Conservation (phyloP, 2,888 invertebrate species). For the Resseliella maxima region DNA sequence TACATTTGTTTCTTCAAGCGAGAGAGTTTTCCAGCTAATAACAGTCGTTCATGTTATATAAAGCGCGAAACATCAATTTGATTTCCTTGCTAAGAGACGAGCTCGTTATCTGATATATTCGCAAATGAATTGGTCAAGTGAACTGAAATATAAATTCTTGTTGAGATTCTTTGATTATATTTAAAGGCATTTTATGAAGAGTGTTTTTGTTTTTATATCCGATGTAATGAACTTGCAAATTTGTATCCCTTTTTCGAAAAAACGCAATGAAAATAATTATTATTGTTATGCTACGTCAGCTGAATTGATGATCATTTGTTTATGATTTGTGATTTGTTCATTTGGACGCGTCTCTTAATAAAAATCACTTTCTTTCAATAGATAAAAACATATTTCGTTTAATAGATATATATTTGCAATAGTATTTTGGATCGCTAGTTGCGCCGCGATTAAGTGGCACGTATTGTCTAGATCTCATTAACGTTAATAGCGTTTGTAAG, state of each 20-base stretch:
- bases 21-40: conserved; percentile 46
- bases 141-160: conserved; percentile 23
- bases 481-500: conserved; percentile 29
- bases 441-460: not conserved
- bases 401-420: not conserved
- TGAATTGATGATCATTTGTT: not conserved
- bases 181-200: not conserved
- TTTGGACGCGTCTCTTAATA: not conserved
- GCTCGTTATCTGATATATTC: not conserved
- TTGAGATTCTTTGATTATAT: conserved; percentile 38
- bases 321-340: conserved; percentile 27
- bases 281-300: not conserved
- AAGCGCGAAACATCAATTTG: not conserved
- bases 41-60: not conserved
- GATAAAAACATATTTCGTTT: too few relatives aligned
- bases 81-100: not conserved
- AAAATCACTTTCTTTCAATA: conserved; percentile 5
- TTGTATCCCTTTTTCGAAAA: not conserved
- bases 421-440: not conserved
- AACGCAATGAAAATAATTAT: not conserved
- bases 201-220: not conserved
- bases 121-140: conserved; percentile 19
- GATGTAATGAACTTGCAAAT: not conserved
- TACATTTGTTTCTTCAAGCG: conserved; percentile 12
- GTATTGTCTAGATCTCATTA: conserved; percentile 21